Conservation (phyloP, 2,888 invertebrate genomes). For the Thecocarcelia acutangulata region DNA sequence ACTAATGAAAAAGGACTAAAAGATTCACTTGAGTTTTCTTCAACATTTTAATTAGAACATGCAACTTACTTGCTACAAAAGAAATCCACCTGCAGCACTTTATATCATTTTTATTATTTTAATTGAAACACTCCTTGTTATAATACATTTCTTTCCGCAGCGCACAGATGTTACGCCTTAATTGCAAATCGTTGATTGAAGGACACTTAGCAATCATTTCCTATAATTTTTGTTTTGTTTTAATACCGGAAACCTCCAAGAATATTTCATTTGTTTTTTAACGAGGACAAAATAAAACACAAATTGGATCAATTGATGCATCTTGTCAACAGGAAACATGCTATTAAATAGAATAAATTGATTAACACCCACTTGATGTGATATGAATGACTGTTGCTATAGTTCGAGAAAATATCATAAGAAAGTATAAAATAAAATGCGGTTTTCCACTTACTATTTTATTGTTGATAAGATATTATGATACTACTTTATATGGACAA, state of each 20-base stretch:
- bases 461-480: too few relatives aligned
- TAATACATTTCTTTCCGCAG: neutral
- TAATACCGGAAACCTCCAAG: conserved; percentile 40
- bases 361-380: conserved; percentile 56
- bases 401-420: conserved; percentile 8
- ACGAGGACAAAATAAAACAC: conserved; percentile 9
- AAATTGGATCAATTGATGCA: conserved; percentile 8
- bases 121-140: conserved; percentile 11
- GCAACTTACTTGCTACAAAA: neutral
- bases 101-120: conserved; percentile 4
- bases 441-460: too few relatives aligned
- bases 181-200: conserved; percentile 26
- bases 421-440: neutral
- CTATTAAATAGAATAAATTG: conserved; percentile 52
- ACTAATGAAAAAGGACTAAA: too few relatives aligned
- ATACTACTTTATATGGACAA: too few relatives aligned
- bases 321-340: conserved; percentile 51
- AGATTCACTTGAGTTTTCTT: too few relatives aligned
- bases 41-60: neutral
- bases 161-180: conserved; percentile 13
- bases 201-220: conserved; percentile 34
- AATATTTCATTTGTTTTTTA: conserved; percentile 4
- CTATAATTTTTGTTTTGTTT: neutral
- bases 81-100: neutral
- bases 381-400: conserved; percentile 36